phyloP scores from a whole-genome alignment of 2,797 vertebrate genomes.

The Melanotaenia nigrans region DNA sequence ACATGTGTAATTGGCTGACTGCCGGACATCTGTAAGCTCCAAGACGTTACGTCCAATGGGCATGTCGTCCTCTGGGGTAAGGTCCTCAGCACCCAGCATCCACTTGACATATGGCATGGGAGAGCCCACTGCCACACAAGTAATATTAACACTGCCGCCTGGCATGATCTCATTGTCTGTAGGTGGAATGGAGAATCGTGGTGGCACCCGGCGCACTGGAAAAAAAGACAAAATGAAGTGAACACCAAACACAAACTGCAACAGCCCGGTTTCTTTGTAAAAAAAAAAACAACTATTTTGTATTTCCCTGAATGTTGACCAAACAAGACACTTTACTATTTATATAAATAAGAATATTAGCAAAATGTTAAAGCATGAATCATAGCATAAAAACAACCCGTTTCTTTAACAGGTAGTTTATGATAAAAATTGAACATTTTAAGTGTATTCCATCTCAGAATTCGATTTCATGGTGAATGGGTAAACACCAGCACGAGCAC shows the following conservation, averaged over 20 bases:
- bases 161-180: constrained; percentile 99
- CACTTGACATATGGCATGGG: constrained; percentile 99
- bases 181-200: constrained; percentile 98
- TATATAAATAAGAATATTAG: constrained; percentile 30
- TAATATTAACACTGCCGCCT: constrained; percentile 98
- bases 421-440: constrained; percentile 46
- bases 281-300: background rate
- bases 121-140: constrained; percentile 98
- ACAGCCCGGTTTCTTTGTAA: background rate
- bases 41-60: constrained; percentile 98
- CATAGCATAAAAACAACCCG: constrained; percentile 5
- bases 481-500: constrained; percentile 80
- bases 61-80: constrained; percentile 99
- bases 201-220: constrained; percentile 96
- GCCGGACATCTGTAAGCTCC: constrained; percentile 96
- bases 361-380: background rate
- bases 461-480: constrained; percentile 78
- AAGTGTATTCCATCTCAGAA: constrained; percentile 77
- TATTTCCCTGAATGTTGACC: constrained; percentile 72
- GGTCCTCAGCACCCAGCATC: constrained; percentile 98
- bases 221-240: constrained; percentile 66
- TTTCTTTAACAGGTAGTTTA: constrained; percentile 55
- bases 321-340: constrained; percentile 21
- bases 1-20: constrained; percentile 99
- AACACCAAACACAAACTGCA: constrained; percentile 9